Base-by-base conservation (phyloP, 1,140 invertebrate species). In the Drosophila truncata region DNA sequence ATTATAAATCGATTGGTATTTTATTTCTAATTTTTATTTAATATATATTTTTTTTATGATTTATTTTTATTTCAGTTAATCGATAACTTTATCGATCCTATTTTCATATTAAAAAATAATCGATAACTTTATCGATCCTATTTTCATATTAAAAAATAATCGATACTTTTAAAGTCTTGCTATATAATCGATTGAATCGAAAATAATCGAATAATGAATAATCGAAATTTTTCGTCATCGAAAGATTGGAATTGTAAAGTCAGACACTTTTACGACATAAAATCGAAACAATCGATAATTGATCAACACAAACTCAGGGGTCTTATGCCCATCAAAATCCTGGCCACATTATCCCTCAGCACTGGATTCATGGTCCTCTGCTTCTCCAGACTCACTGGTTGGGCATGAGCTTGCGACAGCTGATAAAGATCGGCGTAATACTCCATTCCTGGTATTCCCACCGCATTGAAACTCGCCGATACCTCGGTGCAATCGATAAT, bases 401-500 rank as follows among this genome's bases (percentile, higher is more conserved):
- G 91, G 2, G 91, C 80, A 63, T 92, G 88, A 0, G 80, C 86
- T 67, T 93, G 93, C 7, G 95, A 94, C 14, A 96, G 86, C 55
- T 95, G 93, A 81, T 94, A 96, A 2, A 96, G 91, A 91, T 97
- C 96, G 0, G 95, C 95, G 73, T 95, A 96, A 82, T 95, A 97
- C 94, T 94, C 93, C 65, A 95, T 93, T 2, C 94, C 94, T 31
- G 94, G 84, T 13, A 95, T 84, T 0, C 94, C 94, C 50, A 95
- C 93, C 5, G 94, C 93, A 42, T 92, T 94, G 73, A 96, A 96
- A 72, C 95, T 94, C 5, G 94, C 94, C 44, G 95, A 95, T 2
- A 96, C 95, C 83, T 97, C 96, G 13, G 95, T 96, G 65, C 96
- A 96, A 71, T 96, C 94, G 29, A 97, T 94, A 7, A 95, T 93